A percentile compares a stretch with the other conserved stretches of the same genome.
phyloP scores from a whole-genome alignment of 2,113 vertebrate genomes.

The Mus spicilegus region DNA sequence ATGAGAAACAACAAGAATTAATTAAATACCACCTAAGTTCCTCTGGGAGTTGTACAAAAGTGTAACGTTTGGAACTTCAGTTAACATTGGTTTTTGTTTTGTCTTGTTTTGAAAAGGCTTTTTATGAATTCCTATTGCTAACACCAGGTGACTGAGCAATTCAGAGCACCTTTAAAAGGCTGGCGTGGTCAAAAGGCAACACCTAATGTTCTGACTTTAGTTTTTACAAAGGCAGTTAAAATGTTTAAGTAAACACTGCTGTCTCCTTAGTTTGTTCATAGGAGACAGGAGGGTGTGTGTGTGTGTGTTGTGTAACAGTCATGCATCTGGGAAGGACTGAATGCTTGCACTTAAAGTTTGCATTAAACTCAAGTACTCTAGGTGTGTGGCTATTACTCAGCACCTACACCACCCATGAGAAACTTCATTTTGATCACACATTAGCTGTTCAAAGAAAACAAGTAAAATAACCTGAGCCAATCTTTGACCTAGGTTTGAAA shows the following conservation, averaged over 20 bases:
- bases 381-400: constrained; percentile 85
- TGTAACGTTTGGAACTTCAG: constrained; percentile 12
- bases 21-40: constrained; percentile 53
- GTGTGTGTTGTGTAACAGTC: constrained; percentile 65
- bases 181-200: constrained; percentile 67
- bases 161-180: constrained; percentile 52
- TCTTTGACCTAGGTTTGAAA: constrained; percentile 68
- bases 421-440: constrained; percentile 77
- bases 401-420: constrained; percentile 79
- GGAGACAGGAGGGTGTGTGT: constrained; percentile 57
- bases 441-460: constrained; percentile 75
- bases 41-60: constrained; percentile 4
- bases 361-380: constrained; percentile 74
- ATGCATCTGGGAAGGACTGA: constrained; percentile 66
- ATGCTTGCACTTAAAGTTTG: constrained; percentile 62
- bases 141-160: constrained; percentile 40
- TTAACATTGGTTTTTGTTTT: too few relatives aligned
- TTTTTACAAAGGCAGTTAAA: constrained; percentile 71
- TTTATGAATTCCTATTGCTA: constrained; percentile 38
- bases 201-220: constrained; percentile 59
- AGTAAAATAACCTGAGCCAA: constrained; percentile 74
- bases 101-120: too few relatives aligned
- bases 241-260: constrained; percentile 72
- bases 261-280: constrained; percentile 48
- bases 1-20: constrained; percentile 43